phyloP scores from a whole-genome alignment of 2,797 vertebrate species.

The Pristis pectinata region DNA sequence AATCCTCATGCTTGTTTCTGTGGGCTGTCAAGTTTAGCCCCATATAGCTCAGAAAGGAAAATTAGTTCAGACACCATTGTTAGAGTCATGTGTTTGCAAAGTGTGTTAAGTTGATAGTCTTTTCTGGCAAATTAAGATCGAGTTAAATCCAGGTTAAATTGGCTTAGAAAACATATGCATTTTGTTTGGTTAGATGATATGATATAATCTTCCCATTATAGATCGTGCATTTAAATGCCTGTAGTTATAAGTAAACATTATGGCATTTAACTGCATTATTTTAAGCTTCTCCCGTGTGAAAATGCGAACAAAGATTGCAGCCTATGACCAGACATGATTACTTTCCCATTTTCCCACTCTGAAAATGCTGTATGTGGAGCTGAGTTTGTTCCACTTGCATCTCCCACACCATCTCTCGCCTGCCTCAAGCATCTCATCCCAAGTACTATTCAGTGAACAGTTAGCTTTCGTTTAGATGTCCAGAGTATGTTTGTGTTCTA shows the following conservation, averaged over 20 bases:
- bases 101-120: neutral
- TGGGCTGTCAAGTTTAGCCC: neutral
- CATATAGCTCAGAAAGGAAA: neutral
- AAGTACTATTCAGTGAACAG: neutral
- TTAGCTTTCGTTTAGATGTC: neutral
- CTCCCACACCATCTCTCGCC: neutral
- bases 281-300: slow-evolving; percentile 8
- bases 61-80: neutral
- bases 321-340: neutral
- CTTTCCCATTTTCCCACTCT: neutral
- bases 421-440: no score
- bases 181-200: slow-evolving; percentile 1
- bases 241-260: neutral
- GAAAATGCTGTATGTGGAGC: neutral
- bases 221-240: neutral
- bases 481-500: neutral
- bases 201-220: slow-evolving; percentile 15
- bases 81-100: neutral
- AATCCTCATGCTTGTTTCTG: no score
- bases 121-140: neutral
- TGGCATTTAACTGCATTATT: neutral
- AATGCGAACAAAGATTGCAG: slow-evolving; percentile 13
- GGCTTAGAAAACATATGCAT: neutral
- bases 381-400: neutral
- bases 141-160: neutral